Evolutionary conservation across 2,797 vertebrate genomes (phyloP).

Genomic region (Rhodeus uyekii): DNA sequence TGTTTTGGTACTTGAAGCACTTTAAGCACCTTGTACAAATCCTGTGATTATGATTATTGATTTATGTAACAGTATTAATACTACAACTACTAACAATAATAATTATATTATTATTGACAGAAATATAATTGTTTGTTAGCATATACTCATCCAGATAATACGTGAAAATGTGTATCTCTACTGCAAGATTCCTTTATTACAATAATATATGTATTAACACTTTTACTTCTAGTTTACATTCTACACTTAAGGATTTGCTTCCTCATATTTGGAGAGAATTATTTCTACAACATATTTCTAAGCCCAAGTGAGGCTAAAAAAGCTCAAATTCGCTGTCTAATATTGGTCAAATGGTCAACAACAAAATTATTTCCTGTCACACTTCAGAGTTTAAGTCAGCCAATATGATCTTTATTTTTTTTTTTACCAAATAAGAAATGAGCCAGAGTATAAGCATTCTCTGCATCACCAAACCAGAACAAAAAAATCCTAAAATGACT

Average conservation of each 20-base stretch:
- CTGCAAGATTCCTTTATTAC: slow-evolving; percentile 75
- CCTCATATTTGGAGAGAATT: slow-evolving; percentile 61
- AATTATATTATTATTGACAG: slow-evolving; percentile 61
- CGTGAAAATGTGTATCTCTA: slow-evolving; percentile 75
- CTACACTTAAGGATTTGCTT: slow-evolving; percentile 64
- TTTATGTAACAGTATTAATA: too few relatives aligned
- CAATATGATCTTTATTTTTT: slow-evolving; percentile 45
- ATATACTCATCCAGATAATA: slow-evolving; percentile 69
- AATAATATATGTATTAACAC: slow-evolving; percentile 71
- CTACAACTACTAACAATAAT: too few relatives aligned
- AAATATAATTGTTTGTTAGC: slow-evolving; percentile 71
- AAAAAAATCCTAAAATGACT: background rate
- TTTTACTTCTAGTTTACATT: slow-evolving; percentile 74
- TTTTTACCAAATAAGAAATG: slow-evolving; percentile 47
- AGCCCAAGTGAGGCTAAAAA: slow-evolving; percentile 42
- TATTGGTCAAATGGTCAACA: slow-evolving; percentile 52
- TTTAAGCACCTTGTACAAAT: too few relatives aligned
- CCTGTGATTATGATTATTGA: too few relatives aligned
- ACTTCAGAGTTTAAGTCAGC: slow-evolving; percentile 46
- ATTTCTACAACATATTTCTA: slow-evolving; percentile 39
- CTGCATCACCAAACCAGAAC: slow-evolving; percentile 24
- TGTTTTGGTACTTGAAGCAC: too few relatives aligned
- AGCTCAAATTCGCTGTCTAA: slow-evolving; percentile 11
- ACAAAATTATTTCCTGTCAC: slow-evolving; percentile 53
- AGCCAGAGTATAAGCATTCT: slow-evolving; percentile 46